Base-by-base conservation (phyloP, 2,113 vertebrate genomes). In the Odontophorus gujanensis region DNA sequence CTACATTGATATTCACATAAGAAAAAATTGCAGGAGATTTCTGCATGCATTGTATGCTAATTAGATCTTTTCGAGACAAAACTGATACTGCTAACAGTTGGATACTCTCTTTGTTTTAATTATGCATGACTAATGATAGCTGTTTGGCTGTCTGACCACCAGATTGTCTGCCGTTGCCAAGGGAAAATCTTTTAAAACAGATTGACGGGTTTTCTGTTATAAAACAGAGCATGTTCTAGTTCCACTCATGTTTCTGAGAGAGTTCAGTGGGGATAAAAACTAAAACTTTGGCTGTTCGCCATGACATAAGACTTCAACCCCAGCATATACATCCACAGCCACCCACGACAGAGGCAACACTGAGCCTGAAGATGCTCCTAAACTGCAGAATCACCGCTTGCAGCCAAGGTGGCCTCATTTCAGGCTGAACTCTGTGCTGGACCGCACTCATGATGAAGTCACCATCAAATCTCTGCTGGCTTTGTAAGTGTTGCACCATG, bases 121-220 rank as follows among this genome's bases (percentile, higher is more conserved):
- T 96, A 96, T 92, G 71, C 66, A 93, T 95, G 94, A 93, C 71
- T 96, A 89, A 95, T 69, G 59, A 87, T 63, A 78, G 90, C 81
- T 95, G 55, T 78, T 95, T 95, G 94, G 89, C 85, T 96, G 57
- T 72, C 85, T 96, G 95, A 97, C 92, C 87, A 97, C 67, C 89
- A 96, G 79, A 81, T 45, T 89, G 83, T 59, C 80, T 95, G 55
- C 43, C 11, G 57, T 85, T 95, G 85, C 75, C 77, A 95, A 95
- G 90, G 86, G 88, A 95, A 93, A 84, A 96, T 79, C 55, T 93
- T 88, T 85, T 79, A 61, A 83, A 94, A 81, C 65, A 94, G 53
- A 83, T 83, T 83, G 65, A 80, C 72, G 67, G 40, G 48, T 84
- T 81, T 75, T 62, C 50, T 81, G 68, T 69, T 77, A 47, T 8